phyloP scores from a whole-genome alignment of 2,888 invertebrate species.

The Tetranychus piercei region DNA sequence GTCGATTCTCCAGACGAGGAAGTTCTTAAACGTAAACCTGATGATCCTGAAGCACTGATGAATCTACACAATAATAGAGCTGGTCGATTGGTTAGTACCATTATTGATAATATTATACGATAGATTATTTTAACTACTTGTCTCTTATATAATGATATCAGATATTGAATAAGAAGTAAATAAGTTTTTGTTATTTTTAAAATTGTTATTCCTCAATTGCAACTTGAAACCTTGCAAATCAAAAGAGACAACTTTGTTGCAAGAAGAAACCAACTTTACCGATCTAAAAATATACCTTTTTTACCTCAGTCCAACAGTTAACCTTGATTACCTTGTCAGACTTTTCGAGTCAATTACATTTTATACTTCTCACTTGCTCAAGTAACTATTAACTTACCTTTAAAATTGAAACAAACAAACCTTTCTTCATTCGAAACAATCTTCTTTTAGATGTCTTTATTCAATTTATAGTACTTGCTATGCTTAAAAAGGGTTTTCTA shows the following conservation, averaged over 20 bases:
- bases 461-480: too few relatives aligned
- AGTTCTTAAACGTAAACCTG: slow-evolving; percentile 3
- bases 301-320: slow-evolving; percentile 6
- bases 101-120: too few relatives aligned
- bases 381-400: too few relatives aligned
- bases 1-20: slow-evolving; percentile 39
- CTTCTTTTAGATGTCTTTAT: too few relatives aligned
- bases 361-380: not conserved
- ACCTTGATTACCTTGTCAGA: slow-evolving; percentile 11
- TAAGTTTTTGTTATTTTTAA: not conserved
- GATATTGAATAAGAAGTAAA: not conserved
- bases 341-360: not conserved
- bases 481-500: not conserved
- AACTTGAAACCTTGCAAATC: too few relatives aligned
- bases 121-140: not conserved
- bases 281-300: too few relatives aligned
- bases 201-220: too few relatives aligned
- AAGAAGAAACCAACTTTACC: too few relatives aligned
- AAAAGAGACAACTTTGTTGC: too few relatives aligned
- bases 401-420: too few relatives aligned
- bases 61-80: slow-evolving; percentile 43
- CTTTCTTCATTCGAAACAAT: too few relatives aligned
- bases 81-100: slow-evolving; percentile 36
- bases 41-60: slow-evolving; percentile 37
- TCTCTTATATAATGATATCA: not conserved